Evolutionary conservation across 2,797 vertebrate species (phyloP).

Genomic region (Sus cebifrons): DNA sequence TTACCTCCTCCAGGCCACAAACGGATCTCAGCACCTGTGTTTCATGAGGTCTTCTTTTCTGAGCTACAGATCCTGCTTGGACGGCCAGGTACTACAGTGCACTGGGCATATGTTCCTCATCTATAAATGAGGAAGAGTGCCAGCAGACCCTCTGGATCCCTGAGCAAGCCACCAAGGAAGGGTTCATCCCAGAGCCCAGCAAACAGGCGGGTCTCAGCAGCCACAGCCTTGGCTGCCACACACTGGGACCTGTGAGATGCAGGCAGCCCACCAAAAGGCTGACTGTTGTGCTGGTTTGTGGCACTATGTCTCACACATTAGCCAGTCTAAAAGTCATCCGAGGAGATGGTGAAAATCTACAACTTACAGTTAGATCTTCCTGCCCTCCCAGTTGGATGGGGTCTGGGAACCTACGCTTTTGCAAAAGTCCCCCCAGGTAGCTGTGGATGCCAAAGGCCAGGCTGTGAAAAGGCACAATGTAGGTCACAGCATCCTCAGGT

Average conservation of each 20-base stretch:
- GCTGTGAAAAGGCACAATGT: neutral
- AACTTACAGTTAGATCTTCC: constrained; percentile 6
- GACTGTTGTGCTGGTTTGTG: neutral
- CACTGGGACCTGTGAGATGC: neutral
- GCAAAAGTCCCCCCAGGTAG: neutral
- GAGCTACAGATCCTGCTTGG: neutral
- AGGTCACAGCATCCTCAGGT: neutral
- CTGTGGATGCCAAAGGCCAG: neutral
- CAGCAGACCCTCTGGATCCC: neutral
- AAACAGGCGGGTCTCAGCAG: neutral
- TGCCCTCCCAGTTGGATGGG: neutral
- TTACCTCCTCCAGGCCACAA: neutral
- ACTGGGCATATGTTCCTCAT: neutral
- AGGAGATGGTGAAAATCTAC: constrained; percentile 38
- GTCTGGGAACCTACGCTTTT: neutral
- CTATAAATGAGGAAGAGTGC: neutral
- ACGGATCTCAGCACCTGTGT: neutral
- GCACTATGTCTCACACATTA: neutral
- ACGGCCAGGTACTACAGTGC: neutral
- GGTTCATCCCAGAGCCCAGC: neutral
- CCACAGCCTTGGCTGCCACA: fast-evolving
- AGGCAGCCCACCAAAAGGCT: neutral
- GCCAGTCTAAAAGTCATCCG: neutral
- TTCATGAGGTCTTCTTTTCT: neutral
- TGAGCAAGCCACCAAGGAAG: neutral